Percentiles rank a stretch among this genome's conserved stretches.
phyloP scores from a whole-genome alignment of 2,113 vertebrate species.

The Meriones unguiculatus region DNA sequence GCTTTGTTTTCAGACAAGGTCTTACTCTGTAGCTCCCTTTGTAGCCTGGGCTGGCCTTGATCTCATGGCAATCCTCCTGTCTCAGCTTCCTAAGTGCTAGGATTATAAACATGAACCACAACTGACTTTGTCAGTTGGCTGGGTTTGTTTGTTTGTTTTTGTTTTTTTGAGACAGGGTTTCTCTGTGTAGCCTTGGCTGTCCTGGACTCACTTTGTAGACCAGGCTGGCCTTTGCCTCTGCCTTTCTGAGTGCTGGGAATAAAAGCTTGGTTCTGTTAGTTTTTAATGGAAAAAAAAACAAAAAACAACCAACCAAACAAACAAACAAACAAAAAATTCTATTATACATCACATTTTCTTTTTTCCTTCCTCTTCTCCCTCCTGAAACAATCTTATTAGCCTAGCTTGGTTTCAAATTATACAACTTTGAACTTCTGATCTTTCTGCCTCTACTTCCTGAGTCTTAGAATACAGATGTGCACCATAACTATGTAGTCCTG shows the following conservation, averaged over 20 bases:
- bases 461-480: not conserved
- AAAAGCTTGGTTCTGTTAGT: not conserved
- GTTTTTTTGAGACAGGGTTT: no score
- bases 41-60: not conserved
- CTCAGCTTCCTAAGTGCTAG: not conserved
- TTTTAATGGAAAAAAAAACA: not conserved
- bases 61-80: not conserved
- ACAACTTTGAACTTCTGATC: not conserved
- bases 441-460: not conserved
- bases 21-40: not conserved
- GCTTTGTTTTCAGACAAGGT: not conserved
- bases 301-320: no score
- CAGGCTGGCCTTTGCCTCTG: no score
- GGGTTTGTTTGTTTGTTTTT: no score
- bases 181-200: no score
- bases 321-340: not conserved
- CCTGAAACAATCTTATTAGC: not conserved
- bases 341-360: no score
- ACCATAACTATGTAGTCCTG: not conserved
- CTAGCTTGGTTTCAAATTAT: not conserved
- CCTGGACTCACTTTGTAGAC: no score
- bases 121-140: not conserved
- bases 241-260: no score
- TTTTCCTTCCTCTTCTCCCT: not conserved
- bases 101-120: not conserved